Conservation (phyloP, 2,888 invertebrate species). For the Pachycephus smyrnensis region DNA sequence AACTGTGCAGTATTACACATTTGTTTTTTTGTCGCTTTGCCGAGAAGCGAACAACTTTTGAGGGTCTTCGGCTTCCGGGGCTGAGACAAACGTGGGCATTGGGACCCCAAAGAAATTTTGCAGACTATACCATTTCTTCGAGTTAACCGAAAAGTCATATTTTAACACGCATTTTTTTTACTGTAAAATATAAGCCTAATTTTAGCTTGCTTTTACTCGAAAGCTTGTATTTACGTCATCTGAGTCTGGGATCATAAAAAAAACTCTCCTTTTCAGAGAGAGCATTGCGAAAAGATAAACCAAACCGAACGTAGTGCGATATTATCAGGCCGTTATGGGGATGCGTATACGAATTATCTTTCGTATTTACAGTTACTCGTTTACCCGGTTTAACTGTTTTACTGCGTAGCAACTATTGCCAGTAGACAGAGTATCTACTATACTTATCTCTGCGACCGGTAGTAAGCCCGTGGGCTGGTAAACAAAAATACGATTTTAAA, state of each 20-base stretch:
- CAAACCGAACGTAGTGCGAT: not conserved
- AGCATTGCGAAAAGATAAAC: not conserved
- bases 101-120: too few relatives aligned
- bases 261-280: not conserved
- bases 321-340: not conserved
- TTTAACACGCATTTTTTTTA: not conserved
- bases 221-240: not conserved
- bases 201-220: not conserved
- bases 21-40: too few relatives aligned
- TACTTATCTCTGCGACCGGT: not conserved
- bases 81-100: too few relatives aligned
- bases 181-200: not conserved
- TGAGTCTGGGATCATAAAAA: not conserved
- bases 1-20: too few relatives aligned
- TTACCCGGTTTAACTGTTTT: slow-evolving; percentile 4
- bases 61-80: not conserved
- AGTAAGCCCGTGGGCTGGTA: not conserved
- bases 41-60: not conserved
- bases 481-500: not conserved
- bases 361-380: slow-evolving; percentile 1
- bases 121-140: too few relatives aligned
- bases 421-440: not conserved
- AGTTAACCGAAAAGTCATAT: too few relatives aligned
- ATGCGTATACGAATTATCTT: not conserved
- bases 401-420: not conserved